A percentile compares a stretch with the other conserved stretches of the same genome.
Conservation (phyloP, 2,113 vertebrate species). For the Psilopsiagon aymara region DNA sequence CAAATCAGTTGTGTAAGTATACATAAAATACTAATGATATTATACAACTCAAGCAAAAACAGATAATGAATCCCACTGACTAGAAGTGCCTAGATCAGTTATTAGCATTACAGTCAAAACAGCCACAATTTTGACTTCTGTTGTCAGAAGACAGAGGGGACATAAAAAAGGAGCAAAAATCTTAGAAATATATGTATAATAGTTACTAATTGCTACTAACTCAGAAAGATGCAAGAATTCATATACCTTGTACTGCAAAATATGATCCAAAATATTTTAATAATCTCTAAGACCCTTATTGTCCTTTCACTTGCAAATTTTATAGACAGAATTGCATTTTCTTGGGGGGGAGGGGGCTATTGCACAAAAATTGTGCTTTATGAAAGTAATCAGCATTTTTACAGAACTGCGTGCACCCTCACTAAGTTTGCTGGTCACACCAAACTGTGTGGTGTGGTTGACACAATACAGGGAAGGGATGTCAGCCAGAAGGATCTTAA, state of each 20-base stretch:
- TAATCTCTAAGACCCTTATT: not conserved
- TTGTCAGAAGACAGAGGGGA: not conserved
- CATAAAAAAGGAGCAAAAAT: not conserved
- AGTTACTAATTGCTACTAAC: slow-evolving; percentile 24
- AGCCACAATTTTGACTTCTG: not conserved
- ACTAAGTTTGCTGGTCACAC: not conserved
- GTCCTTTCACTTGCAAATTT: not conserved
- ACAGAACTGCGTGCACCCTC: not conserved
- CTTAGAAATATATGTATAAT: not conserved
- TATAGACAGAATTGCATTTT: not conserved
- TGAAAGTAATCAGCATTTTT: not conserved
- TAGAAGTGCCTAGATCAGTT: not conserved
- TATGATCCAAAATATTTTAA: not conserved
- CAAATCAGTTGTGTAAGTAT: not conserved
- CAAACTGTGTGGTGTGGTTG: not conserved
- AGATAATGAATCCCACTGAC: not conserved
- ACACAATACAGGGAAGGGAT: not conserved
- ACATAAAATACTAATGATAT: not conserved
- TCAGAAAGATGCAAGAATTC: slow-evolving; percentile 1
- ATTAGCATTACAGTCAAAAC: slow-evolving; percentile 10
- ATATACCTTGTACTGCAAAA: not conserved
- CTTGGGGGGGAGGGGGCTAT: not conserved
- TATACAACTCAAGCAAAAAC: not conserved
- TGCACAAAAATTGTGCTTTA: not conserved
- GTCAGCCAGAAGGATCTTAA: not conserved